Base-by-base conservation (phyloP, 2,888 invertebrate species). In the Helleia helle region DNA sequence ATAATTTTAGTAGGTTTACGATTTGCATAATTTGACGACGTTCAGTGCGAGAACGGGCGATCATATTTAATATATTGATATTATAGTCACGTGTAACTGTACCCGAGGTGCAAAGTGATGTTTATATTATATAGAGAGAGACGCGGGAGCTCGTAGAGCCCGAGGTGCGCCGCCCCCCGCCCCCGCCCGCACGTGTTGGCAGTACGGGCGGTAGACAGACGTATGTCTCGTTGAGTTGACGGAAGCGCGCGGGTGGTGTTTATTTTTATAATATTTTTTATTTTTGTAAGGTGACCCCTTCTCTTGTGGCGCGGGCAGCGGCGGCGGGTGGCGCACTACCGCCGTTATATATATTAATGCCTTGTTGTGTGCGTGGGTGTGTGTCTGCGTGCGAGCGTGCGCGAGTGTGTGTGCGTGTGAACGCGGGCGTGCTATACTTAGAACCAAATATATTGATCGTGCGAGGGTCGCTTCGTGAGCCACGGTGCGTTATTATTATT, bases 371-470 rank as follows among this genome's bases (percentile, higher is more conserved):
- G 47, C 45, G 42, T 41, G 36, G 41, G 44, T 45, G 43, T 52
- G 51, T 56, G 55, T 55, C 55, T 55, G 56, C 42, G 48, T 48
- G 46, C 41, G 22, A 22, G 22, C 48, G 42, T 49, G 48, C 46
- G 42, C 41, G 36, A 40, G 44, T 45, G 43, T 52, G 51, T 56
- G 55, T 55, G 55, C 55, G 56, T 42, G 48, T 48, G 46, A 40
- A 22, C 5, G 22, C 48, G 55, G 52, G 54, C 56, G 62, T 64
- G 59, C 45, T 59, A 64, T 66, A 70, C 69, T 71, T 74, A 72
- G 71, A 73, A 76, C 77, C 77, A 76, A 76, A 76, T 75, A 73
- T 71, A 65, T 62, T 63, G 58, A 38, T 51, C 54, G 53, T 53
- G 36, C 12, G 40, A 25, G 15, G 22, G 26, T 13, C 18, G 15